phyloP scores from a whole-genome alignment of 2,113 vertebrate genomes.

The Neotragus moschatus region DNA sequence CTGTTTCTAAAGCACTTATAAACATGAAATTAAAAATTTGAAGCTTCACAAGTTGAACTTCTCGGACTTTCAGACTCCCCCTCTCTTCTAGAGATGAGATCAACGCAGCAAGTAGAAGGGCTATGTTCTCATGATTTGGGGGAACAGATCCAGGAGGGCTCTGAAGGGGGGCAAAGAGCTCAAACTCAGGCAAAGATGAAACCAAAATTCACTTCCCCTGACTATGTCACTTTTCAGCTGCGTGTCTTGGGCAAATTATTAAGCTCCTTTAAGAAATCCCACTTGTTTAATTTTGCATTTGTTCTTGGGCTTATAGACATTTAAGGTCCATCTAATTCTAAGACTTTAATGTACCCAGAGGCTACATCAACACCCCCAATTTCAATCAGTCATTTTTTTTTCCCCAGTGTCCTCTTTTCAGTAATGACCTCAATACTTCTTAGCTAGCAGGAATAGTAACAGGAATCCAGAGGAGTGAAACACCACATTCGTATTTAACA shows the following conservation, averaged over 20 bases:
- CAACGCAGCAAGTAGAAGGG: background rate
- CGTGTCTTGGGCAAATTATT: background rate
- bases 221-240: background rate
- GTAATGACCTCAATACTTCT: slow-evolving; percentile 2
- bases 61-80: background rate
- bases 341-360: background rate
- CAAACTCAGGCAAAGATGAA: background rate
- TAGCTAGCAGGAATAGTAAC: background rate
- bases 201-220: background rate
- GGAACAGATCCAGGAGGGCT: background rate
- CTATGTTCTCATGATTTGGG: background rate
- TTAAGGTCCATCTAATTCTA: background rate
- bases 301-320: background rate
- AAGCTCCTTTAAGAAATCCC: background rate
- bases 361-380: background rate
- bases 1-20: background rate
- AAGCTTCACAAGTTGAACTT: background rate
- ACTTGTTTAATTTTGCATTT: background rate
- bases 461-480: slow-evolving; percentile 24
- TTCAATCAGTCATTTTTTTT: background rate
- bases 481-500: background rate
- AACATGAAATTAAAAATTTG: background rate
- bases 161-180: background rate
- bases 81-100: background rate
- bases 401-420: background rate